phyloP scores from a whole-genome alignment of 1,140 invertebrate species.

The Leptinotarsa undecemlineata region DNA sequence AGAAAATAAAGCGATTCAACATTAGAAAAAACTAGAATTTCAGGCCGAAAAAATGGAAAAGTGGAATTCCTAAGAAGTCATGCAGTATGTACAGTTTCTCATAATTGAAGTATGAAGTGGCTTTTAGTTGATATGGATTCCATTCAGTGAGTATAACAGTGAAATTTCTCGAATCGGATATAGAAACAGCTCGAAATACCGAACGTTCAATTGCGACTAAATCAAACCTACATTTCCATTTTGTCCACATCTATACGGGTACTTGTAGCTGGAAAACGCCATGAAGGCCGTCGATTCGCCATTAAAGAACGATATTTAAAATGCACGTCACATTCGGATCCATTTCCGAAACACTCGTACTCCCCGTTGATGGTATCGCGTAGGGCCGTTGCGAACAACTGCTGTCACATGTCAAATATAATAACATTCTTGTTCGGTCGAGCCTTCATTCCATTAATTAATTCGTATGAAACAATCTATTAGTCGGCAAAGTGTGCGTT shows the following conservation, averaged over 20 bases:
- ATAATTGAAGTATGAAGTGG: too few species aligned
- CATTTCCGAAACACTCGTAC: background rate
- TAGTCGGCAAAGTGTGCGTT: background rate
- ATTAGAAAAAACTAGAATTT: too few species aligned
- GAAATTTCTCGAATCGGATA: too few species aligned
- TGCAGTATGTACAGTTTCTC: too few species aligned
- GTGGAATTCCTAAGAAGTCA: too few species aligned
- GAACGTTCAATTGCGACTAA: background rate
- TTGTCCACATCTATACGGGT: slow-evolving; percentile 8
- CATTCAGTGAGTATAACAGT: too few species aligned
- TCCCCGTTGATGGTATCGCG: slow-evolving; percentile 6
- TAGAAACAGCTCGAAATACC: too few species aligned
- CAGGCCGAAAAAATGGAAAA: too few species aligned
- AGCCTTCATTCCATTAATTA: slow-evolving; percentile 18
- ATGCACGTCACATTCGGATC: slow-evolving; percentile 3
- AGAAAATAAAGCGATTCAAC: too few species aligned
- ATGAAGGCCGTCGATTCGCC: background rate
- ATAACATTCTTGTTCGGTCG: slow-evolving; percentile 17
- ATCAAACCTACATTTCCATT: slow-evolving; percentile 6
- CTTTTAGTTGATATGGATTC: too few species aligned
- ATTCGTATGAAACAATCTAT: slow-evolving; percentile 14
- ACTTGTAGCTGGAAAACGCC: slow-evolving; percentile 11
- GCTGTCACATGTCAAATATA: slow-evolving; percentile 18
- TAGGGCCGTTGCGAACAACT: background rate
- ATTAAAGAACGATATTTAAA: background rate